Base-by-base conservation (phyloP, 2,888 invertebrate genomes). In the Campoplex capitator region DNA sequence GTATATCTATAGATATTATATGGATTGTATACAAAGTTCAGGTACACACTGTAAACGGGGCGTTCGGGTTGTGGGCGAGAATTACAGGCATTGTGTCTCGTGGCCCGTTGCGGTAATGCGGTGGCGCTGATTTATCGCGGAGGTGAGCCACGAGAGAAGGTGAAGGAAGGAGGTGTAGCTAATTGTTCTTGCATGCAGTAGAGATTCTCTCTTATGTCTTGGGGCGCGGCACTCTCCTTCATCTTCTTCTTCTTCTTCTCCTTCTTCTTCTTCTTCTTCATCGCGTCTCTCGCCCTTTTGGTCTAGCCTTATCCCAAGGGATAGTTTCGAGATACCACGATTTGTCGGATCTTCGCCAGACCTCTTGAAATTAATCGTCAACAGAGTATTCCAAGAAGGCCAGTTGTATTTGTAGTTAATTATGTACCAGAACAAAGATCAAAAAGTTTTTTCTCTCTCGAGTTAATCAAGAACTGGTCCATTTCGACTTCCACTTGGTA, bases 111-210 rank as follows among this genome's bases (percentile, higher is more conserved):
- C 91, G 92, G 93, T 92, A 92, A 93, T 93, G 93, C 92, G 92
- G 92, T 91, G 89, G 75, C 90, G 91, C 90, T 93, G 93, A 93
- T 93, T 93, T 93, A 93, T 93, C 91, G 91, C 91, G 86, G 89
- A 92, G 92, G 91, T 90, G 91, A 92, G 92, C 92, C 91, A 91
- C 93, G 92, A 92, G 83, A 86, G 83, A 83, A 83, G 83, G 79
- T 80, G 83, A 83, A 86, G 83, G 79, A 79, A 86, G 89, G 92
- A 93, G 92, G 93, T 93, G 92, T 93, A 93, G 93, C 93, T 92
- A 93, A 93, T 93, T 93, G 93, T 93, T 92, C 92, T 92, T 93
- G 92, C 92, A 92, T 92, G 92, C 91, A 70, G 75, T 32, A 75
- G 74, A 91, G 92, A 93, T 92, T 90, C 91, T 86, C 91, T 86